Percentiles rank a stretch among this genome's conserved stretches.
These are phyloP conservation scores for Drosophila suboccidentalis DNA, from an alignment of 2,888 invertebrate genomes.

Conservation along the genomic window DNA sequence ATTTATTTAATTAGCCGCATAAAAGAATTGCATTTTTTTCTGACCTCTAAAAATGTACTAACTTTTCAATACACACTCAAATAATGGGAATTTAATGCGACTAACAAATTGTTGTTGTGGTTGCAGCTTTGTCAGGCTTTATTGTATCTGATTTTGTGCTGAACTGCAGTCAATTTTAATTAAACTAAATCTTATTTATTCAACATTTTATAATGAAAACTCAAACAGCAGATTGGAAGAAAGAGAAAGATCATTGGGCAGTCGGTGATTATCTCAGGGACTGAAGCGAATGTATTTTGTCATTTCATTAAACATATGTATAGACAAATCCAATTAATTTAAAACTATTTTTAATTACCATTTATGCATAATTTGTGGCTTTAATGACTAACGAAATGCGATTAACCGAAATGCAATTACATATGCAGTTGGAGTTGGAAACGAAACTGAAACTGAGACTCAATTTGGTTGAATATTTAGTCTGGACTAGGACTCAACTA, in stretches of 20 bases:
- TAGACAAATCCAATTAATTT: conserved; percentile 66
- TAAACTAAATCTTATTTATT: conserved; percentile 3
- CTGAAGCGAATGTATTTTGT: conserved; percentile 33
- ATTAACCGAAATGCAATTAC: conserved; percentile 61
- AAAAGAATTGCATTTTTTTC: conserved; percentile 20
- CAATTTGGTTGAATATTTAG: conserved; percentile 4
- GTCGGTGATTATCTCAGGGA: conserved; percentile 45
- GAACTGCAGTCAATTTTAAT: conserved; percentile 13
- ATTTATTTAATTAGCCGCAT: conserved; percentile 74
- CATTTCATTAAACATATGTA: conserved; percentile 58
- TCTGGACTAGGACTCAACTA: neutral
- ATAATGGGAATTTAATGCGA: conserved; percentile 61
- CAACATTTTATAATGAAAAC: neutral
- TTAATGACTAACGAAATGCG: conserved; percentile 61
- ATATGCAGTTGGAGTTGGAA: neutral
- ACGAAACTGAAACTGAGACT: neutral
- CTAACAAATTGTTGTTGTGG: conserved; percentile 37
- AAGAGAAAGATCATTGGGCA: conserved; percentile 35
- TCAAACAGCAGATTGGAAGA: neutral
- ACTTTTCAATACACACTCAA: neutral
- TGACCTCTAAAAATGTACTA: conserved; percentile 16
- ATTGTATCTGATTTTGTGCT: conserved; percentile 16
- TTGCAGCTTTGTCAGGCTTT: conserved; percentile 26
- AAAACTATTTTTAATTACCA: conserved; percentile 70
- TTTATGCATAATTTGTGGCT: conserved; percentile 71